Percentiles rank a stretch among this genome's conserved stretches.
Evolutionary conservation across 2,888 invertebrate genomes (phyloP).

Genomic region (Phymatocera aterrima): DNA sequence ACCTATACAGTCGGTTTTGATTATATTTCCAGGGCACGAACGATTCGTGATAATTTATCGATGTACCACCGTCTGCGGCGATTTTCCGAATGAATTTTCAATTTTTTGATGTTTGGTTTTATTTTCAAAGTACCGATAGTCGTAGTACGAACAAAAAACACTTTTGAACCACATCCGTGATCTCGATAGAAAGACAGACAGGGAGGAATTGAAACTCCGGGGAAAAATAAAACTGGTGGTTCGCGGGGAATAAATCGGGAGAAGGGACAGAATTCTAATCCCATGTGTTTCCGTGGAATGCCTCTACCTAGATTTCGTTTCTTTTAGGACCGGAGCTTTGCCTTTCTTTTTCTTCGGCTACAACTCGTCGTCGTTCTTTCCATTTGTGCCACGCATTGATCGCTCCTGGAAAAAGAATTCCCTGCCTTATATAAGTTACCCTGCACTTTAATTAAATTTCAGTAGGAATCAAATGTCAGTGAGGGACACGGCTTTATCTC

Average conservation of each 20-base stretch:
- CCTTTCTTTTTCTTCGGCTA: neutral
- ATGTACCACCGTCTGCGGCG: neutral
- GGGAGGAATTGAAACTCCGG: constrained; percentile 19
- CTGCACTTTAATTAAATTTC: constrained; percentile 30
- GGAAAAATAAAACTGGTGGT: constrained; percentile 32
- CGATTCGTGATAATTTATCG: neutral
- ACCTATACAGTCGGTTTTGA: neutral
- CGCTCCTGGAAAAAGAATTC: constrained; percentile 5
- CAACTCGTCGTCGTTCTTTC: neutral
- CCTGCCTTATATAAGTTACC: neutral
- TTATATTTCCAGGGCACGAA: constrained; percentile 12
- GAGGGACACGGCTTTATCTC: neutral
- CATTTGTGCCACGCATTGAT: neutral
- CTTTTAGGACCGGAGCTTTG: neutral
- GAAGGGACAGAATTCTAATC: constrained; percentile 40
- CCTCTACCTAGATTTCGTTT: constrained; percentile 9
- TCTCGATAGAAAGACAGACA: constrained; percentile 9
- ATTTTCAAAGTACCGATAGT: neutral
- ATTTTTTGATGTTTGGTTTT: neutral
- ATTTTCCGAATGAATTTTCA: neutral
- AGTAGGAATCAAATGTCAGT: constrained; percentile 31
- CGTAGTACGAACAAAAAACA: constrained; percentile 2
- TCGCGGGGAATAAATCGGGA: constrained; percentile 28
- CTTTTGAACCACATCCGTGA: constrained; percentile 6
- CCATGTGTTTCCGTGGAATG: constrained; percentile 10